phyloP scores from a whole-genome alignment of 2,888 invertebrate species.

The Eristalis arbustorum region DNA sequence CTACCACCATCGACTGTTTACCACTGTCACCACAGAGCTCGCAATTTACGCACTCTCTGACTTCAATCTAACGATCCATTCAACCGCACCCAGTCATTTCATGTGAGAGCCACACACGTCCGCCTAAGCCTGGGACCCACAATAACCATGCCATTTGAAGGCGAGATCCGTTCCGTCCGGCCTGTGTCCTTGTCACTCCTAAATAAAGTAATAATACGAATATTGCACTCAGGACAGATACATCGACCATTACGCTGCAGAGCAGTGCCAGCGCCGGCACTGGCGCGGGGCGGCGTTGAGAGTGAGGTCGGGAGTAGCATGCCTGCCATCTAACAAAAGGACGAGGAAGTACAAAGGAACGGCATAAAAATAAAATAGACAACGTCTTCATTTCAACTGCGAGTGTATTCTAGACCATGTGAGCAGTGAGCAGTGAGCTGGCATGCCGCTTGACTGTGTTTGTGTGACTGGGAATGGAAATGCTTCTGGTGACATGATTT shows the following conservation, averaged over 20 bases:
- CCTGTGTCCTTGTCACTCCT: slow-evolving; percentile 66
- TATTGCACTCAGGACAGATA: slow-evolving; percentile 66
- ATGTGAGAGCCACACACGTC: slow-evolving; percentile 23
- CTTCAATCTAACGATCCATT: slow-evolving; percentile 42
- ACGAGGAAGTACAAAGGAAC: slow-evolving; percentile 52
- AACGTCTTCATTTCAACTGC: slow-evolving; percentile 71
- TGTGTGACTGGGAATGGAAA: slow-evolving; percentile 56
- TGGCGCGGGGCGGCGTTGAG: background rate
- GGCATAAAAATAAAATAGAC: slow-evolving; percentile 69
- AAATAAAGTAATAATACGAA: slow-evolving; percentile 70
- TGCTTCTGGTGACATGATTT: slow-evolving; percentile 80
- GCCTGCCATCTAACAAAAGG: slow-evolving; percentile 51
- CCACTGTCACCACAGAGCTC: slow-evolving; percentile 5
- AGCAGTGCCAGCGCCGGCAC: slow-evolving; percentile 14
- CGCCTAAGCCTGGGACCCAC: slow-evolving; percentile 33
- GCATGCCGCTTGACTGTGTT: slow-evolving; percentile 11
- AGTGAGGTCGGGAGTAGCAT: slow-evolving; percentile 4
- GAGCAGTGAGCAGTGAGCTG: slow-evolving; percentile 59
- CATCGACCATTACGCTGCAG: slow-evolving; percentile 63
- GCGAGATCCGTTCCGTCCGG: slow-evolving; percentile 60
- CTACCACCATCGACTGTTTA: background rate
- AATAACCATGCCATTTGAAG: slow-evolving; percentile 39
- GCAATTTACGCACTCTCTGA: slow-evolving; percentile 62
- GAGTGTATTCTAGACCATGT: slow-evolving; percentile 53
- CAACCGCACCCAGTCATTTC: slow-evolving; percentile 52